Percentiles rank a stretch among this genome's conserved stretches.
Evolutionary conservation across 2,113 vertebrate species (phyloP).

Genomic region (Ivindomyrus marchei): DNA sequence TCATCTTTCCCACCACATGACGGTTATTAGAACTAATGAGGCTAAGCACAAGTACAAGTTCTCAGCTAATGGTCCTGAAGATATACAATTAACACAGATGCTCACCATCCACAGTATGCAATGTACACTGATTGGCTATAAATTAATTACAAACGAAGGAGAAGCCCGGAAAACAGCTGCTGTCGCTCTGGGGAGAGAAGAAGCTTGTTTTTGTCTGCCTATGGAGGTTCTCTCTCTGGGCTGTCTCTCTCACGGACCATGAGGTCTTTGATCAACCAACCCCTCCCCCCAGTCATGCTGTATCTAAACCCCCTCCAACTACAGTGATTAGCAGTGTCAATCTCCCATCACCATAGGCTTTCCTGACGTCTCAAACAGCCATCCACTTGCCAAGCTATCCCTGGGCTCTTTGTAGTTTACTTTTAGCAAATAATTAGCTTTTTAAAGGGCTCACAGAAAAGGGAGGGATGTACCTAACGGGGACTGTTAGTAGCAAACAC

Average conservation of each 20-base stretch:
- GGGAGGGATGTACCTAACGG: neutral
- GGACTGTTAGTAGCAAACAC: neutral
- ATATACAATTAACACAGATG: conserved; percentile 7
- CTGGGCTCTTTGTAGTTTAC: neutral
- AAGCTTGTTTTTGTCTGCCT: neutral
- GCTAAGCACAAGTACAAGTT: neutral
- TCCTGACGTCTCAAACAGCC: neutral
- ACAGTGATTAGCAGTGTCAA: conserved; percentile 3
- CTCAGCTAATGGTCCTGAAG: conserved; percentile 8
- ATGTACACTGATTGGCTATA: conserved; percentile 5
- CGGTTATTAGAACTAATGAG: neutral
- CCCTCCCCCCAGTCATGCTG: neutral
- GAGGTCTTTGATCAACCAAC: neutral
- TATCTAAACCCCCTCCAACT: neutral
- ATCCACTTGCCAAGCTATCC: neutral
- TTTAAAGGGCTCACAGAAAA: neutral
- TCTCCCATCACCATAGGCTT: neutral
- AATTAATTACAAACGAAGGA: neutral
- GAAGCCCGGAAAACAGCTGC: neutral
- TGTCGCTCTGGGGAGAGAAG: neutral
- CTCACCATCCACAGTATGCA: neutral
- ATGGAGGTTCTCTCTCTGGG: neutral
- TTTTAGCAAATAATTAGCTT: neutral
- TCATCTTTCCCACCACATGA: neutral
- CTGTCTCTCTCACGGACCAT: neutral